phyloP scores from a whole-genome alignment of 2,888 invertebrate genomes.

The Artemia sinica region DNA sequence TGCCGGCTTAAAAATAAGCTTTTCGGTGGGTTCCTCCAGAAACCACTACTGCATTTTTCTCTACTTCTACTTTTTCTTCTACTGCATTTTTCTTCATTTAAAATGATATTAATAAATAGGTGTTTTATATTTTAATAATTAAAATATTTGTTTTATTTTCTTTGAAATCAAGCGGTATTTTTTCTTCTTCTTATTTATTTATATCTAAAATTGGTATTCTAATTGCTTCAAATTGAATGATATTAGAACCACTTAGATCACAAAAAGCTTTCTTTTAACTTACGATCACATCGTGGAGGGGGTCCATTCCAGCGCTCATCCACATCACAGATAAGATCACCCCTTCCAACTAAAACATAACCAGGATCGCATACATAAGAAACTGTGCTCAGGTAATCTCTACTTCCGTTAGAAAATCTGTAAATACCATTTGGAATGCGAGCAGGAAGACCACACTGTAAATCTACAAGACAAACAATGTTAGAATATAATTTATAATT shows the following conservation, averaged over 20 bases:
- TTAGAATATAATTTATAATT: no score
- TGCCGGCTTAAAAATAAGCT: no score
- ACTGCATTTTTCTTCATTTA: no score
- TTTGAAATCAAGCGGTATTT: background rate
- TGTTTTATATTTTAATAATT: constrained; percentile 19
- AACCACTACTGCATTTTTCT: no score
- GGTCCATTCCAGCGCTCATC: constrained; percentile 72
- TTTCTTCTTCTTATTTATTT: background rate
- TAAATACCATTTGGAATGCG: constrained; percentile 66
- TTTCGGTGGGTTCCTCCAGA: no score
- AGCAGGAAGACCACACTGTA: constrained; percentile 76
- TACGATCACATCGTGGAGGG: constrained; percentile 68
- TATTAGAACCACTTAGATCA: background rate
- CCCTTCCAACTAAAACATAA: constrained; percentile 63
- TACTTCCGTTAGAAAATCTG: constrained; percentile 60
- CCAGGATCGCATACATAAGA: constrained; percentile 65
- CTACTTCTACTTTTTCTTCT: no score
- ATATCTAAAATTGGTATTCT: no score
- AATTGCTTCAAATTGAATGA: background rate
- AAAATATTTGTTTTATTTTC: constrained; percentile 17
- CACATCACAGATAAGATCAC: constrained; percentile 68
- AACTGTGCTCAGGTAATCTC: constrained; percentile 68
- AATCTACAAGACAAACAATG: constrained; percentile 39
- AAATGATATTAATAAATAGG: constrained; percentile 7
- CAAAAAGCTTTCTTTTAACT: constrained; percentile 27